These are phyloP conservation scores for Oreotrochilus melanogaster DNA, from an alignment of 2,113 vertebrate species.

Conservation along the genomic window DNA sequence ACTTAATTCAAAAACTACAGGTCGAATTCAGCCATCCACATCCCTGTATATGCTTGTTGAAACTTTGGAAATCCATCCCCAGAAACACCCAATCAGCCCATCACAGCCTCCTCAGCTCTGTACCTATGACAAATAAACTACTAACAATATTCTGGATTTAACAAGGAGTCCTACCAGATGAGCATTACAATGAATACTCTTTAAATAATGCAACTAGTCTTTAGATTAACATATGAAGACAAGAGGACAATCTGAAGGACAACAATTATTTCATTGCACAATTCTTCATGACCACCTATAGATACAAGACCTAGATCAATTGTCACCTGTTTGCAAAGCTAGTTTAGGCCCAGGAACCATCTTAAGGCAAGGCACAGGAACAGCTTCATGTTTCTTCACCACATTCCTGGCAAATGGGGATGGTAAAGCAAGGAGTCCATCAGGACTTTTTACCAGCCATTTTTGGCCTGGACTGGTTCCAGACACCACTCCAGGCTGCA, in stretches of 20 bases:
- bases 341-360: background rate
- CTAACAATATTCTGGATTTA: background rate
- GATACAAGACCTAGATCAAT: background rate
- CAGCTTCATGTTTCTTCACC: background rate
- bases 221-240: background rate
- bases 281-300: background rate
- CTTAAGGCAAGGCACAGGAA: background rate
- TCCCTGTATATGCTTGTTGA: background rate
- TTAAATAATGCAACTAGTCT: background rate
- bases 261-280: background rate
- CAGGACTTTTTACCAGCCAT: background rate
- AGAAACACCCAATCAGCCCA: background rate
- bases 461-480: background rate
- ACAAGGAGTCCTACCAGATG: background rate
- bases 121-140: background rate
- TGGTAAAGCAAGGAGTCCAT: accelerated
- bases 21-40: background rate
- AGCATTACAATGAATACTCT: background rate
- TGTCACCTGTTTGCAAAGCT: background rate
- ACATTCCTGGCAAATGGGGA: background rate
- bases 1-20: background rate
- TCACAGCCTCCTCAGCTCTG: background rate
- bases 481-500: background rate
- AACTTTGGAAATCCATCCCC: background rate
- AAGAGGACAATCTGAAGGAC: background rate